Conservation (phyloP, 1,140 invertebrate genomes). For the Centruroides vittatus region DNA sequence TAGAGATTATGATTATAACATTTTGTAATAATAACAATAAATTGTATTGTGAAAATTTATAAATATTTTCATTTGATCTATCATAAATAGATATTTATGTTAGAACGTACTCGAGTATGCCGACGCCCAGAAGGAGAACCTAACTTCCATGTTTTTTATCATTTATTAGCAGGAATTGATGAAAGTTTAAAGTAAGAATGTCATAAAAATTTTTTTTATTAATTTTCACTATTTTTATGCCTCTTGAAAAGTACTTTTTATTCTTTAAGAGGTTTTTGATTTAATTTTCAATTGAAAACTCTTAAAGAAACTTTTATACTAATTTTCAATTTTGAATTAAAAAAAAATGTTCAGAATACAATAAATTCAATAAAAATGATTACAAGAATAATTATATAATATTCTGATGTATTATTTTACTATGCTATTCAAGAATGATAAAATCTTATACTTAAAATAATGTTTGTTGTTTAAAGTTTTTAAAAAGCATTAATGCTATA, state of each 20-base stretch:
- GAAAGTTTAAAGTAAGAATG: conserved; percentile 34
- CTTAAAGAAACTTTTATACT: too few relatives aligned
- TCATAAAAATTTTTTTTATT: neutral
- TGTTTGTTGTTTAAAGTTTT: too few relatives aligned
- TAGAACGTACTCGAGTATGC: conserved; percentile 59
- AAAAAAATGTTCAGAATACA: too few relatives aligned
- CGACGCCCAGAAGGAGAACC: conserved; percentile 51
- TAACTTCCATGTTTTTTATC: conserved; percentile 67
- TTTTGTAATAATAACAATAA: neutral
- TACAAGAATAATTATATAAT: too few relatives aligned
- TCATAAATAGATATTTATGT: conserved; percentile 27
- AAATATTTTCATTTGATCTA: neutral
- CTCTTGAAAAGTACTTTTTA: neutral
- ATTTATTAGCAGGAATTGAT: conserved; percentile 69
- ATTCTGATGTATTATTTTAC: too few relatives aligned
- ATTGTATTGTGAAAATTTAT: neutral
- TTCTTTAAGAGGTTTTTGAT: too few relatives aligned
- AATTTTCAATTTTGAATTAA: too few relatives aligned
- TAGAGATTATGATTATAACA: neutral
- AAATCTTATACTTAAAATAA: too few relatives aligned
- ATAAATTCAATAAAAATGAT: too few relatives aligned
- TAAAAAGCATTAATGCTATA: too few relatives aligned
- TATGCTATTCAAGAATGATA: too few relatives aligned
- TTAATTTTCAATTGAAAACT: too few relatives aligned
- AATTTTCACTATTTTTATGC: neutral